These are phyloP conservation scores for Entomobrya multifasciata DNA, from an alignment of 2,888 invertebrate genomes.

Conservation along the genomic window DNA sequence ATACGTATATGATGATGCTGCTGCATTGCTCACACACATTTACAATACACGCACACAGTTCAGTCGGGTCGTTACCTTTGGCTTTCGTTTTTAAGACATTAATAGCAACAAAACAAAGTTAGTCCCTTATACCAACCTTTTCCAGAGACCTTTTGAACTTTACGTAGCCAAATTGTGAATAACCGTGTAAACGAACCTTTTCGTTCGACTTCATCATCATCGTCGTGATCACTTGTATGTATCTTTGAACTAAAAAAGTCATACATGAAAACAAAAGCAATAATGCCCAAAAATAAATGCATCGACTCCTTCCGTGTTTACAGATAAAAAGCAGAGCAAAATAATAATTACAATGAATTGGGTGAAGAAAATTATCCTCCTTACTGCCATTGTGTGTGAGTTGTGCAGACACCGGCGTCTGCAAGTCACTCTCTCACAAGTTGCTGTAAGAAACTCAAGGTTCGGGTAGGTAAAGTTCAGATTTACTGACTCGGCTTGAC, in stretches of 20 bases:
- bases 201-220: conserved; percentile 18
- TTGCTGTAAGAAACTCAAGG: background rate
- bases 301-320: conserved; percentile 46
- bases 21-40: too few species aligned
- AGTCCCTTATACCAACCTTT: conserved; percentile 52
- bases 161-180: conserved; percentile 51
- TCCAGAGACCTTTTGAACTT: conserved; percentile 69
- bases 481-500: too few species aligned
- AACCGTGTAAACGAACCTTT: conserved; percentile 60
- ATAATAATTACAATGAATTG: conserved; percentile 71
- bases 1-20: background rate
- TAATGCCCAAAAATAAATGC: conserved; percentile 20
- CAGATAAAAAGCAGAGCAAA: conserved; percentile 53
- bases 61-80: conserved; percentile 65
- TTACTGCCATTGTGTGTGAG: conserved; percentile 34
- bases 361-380: conserved; percentile 70
- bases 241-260: background rate
- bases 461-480: conserved; percentile 69
- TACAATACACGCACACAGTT: conserved; percentile 35
- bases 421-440: conserved; percentile 16
- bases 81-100: conserved; percentile 48
- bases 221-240: background rate
- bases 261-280: conserved; percentile 53
- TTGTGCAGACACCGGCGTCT: conserved; percentile 68
- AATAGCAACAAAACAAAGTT: conserved; percentile 62